phyloP scores from a whole-genome alignment of 2,113 vertebrate genomes.

The Macrotis lagotis region DNA sequence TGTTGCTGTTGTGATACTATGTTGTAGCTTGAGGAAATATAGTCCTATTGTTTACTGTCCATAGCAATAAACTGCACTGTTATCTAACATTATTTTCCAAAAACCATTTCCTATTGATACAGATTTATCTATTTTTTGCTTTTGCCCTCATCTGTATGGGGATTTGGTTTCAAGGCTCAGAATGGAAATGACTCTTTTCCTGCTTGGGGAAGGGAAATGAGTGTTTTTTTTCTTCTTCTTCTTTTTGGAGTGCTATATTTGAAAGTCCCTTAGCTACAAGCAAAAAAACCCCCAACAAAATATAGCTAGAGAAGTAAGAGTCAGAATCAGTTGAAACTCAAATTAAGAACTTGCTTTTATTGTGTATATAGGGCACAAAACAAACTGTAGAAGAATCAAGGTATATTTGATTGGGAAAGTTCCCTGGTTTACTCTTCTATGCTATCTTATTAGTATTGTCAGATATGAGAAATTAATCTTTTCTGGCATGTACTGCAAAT shows the following conservation, averaged over 20 bases:
- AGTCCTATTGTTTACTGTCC: neutral
- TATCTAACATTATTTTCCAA: neutral
- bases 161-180: neutral
- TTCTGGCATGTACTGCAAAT: neutral
- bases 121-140: neutral
- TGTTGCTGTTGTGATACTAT: neutral
- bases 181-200: neutral
- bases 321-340: neutral
- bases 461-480: neutral
- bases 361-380: neutral
- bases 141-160: neutral
- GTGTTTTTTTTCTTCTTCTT: neutral
- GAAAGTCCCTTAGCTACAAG: neutral
- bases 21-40: neutral
- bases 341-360: neutral
- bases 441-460: constrained; percentile 14
- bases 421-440: neutral
- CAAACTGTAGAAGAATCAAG: neutral
- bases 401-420: neutral
- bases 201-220: neutral
- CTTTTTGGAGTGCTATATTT: neutral
- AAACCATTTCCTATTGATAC: neutral
- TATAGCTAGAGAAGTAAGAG: neutral
- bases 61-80: neutral
- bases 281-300: neutral